Evolutionary conservation across 2,888 invertebrate genomes (phyloP).

Genomic region (Tipula unca): DNA sequence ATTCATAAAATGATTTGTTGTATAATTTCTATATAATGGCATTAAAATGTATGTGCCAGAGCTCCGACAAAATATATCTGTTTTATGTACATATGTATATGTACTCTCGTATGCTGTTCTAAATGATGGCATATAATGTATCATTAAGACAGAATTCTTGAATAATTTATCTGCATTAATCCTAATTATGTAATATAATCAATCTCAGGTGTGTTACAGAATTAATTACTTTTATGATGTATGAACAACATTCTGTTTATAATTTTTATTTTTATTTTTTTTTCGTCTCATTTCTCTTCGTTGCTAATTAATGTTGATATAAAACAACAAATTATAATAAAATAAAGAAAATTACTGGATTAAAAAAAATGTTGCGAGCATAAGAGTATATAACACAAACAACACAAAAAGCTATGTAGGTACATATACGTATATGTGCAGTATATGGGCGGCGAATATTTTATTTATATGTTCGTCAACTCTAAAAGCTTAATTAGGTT

Average conservation of each 20-base stretch:
- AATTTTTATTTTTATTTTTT: background rate
- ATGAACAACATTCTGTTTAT: background rate
- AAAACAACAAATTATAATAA: background rate
- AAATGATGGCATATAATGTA: background rate
- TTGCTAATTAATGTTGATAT: background rate
- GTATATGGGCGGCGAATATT: background rate
- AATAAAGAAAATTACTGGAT: background rate
- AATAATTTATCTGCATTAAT: slow-evolving; percentile 14
- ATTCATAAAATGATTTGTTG: too few species aligned
- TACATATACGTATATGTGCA: background rate
- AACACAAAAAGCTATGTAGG: background rate
- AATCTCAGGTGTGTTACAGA: slow-evolving; percentile 14
- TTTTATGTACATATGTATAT: background rate
- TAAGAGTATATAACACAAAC: background rate
- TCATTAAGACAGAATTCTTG: background rate
- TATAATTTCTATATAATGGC: too few species aligned
- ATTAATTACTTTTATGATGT: slow-evolving; percentile 8
- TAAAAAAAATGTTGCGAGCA: background rate
- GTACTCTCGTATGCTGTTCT: background rate
- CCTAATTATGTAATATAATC: slow-evolving; percentile 14
- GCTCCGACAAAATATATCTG: too few species aligned
- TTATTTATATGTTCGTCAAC: background rate
- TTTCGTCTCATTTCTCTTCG: background rate
- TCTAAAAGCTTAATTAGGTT: background rate
- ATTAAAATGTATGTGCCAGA: too few species aligned